These are phyloP conservation scores for Eptesicus fuscus DNA, from an alignment of 2,113 vertebrate species.

Conservation along the genomic window DNA sequence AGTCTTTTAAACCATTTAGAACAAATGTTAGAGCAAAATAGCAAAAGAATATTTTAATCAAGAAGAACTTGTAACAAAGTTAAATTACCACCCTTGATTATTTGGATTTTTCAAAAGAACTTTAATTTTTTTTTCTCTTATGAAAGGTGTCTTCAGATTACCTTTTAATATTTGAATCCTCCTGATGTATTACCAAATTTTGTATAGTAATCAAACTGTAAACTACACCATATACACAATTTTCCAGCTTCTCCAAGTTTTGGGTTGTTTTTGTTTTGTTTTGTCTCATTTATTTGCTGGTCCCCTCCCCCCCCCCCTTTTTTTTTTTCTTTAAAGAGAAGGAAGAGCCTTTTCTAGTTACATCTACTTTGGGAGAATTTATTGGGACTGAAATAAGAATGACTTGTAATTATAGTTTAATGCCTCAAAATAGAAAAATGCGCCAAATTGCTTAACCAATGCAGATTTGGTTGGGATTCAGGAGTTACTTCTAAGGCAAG, in stretches of 20 bases:
- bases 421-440: conserved; percentile 39
- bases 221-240: neutral
- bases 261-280: neutral
- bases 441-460: conserved; percentile 44
- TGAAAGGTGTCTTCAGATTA: neutral
- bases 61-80: neutral
- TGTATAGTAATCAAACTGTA: neutral
- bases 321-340: neutral
- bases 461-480: conserved; percentile 52
- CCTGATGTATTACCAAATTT: neutral
- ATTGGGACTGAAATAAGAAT: conserved; percentile 43
- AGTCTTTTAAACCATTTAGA: neutral
- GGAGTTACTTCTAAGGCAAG: conserved; percentile 48
- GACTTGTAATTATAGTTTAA: conserved; percentile 28
- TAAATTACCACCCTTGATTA: neutral
- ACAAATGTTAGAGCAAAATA: conserved; percentile 23
- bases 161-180: neutral
- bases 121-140: neutral
- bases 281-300: neutral
- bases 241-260: neutral
- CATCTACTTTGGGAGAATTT: neutral
- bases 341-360: neutral
- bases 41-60: neutral
- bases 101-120: neutral
- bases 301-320: no score